Evolutionary conservation across 1,140 invertebrate genomes (phyloP).

Genomic region (Uloborus diversus): DNA sequence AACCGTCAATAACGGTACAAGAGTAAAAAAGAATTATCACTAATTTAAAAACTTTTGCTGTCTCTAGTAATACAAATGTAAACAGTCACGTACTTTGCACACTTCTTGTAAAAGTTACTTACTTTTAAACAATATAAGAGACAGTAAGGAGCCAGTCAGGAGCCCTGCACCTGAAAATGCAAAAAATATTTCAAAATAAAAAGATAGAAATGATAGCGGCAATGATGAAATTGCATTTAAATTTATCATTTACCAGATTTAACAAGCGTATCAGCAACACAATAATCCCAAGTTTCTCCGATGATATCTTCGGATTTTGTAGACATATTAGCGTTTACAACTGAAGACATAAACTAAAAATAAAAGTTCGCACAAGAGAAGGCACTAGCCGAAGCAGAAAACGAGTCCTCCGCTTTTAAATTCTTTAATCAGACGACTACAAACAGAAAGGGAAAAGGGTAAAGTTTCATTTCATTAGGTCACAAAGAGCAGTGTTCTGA

Average conservation of each 20-base stretch:
- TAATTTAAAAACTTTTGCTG: no score
- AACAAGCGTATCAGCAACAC: slow-evolving; percentile 67
- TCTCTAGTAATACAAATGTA: no score
- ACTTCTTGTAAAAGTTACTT: no score
- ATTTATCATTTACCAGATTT: slow-evolving; percentile 64
- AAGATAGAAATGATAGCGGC: neutral
- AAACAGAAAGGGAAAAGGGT: no score
- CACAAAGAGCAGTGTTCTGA: neutral
- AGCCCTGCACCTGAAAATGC: slow-evolving; percentile 66
- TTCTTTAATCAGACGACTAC: no score
- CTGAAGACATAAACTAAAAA: slow-evolving; percentile 1
- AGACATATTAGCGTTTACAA: slow-evolving; percentile 9
- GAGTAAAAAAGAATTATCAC: no score
- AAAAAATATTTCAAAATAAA: neutral
- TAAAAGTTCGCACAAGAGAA: no score
- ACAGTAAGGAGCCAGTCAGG: slow-evolving; percentile 67
- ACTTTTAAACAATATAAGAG: slow-evolving; percentile 60
- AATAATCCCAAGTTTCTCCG: slow-evolving; percentile 68
- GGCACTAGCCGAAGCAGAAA: no score
- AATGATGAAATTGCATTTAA: neutral
- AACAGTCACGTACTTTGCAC: no score
- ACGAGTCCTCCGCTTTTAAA: no score
- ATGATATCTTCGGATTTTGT: slow-evolving; percentile 67
- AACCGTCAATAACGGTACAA: no score
- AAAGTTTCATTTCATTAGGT: neutral